Percentiles rank a stretch among this genome's conserved stretches.
These are phyloP conservation scores for Salminus brasiliensis DNA, from an alignment of 2,113 vertebrate genomes.

Conservation along the genomic window DNA sequence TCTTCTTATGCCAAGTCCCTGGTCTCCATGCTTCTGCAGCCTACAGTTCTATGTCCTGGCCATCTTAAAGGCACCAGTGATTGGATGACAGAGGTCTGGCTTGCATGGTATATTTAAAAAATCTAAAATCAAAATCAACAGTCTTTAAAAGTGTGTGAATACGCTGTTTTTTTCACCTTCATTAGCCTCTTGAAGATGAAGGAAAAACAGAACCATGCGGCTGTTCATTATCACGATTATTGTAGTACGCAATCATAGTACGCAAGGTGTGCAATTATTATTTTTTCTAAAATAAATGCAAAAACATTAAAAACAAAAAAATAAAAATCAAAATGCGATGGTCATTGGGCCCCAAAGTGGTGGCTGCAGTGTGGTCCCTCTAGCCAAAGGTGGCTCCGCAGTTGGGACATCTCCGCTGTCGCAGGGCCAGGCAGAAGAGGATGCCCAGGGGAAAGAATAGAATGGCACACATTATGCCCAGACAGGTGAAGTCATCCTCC, in stretches of 20 bases:
- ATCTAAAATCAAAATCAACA: background rate
- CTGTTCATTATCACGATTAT: constrained; percentile 22
- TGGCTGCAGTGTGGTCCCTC: constrained; percentile 73
- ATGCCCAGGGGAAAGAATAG: constrained; percentile 95
- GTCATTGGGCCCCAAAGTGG: background rate
- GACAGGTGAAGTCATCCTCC: constrained; percentile 97
- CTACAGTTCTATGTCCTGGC: constrained; percentile 26
- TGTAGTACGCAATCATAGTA: constrained; percentile 12
- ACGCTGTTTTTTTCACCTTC: constrained; percentile 18
- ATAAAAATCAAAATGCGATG: constrained; percentile 26
- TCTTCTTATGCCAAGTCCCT: background rate
- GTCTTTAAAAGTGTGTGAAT: background rate
- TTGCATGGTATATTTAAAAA: constrained; percentile 27
- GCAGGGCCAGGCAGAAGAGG: constrained; percentile 94
- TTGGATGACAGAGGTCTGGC: constrained; percentile 30
- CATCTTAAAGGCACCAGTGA: constrained; percentile 70
- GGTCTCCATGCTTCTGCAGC: constrained; percentile 15
- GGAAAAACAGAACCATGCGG: background rate
- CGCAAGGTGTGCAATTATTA: constrained; percentile 51
- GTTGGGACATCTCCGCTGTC: constrained; percentile 96
- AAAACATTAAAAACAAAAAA: constrained; percentile 53
- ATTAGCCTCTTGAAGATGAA: background rate
- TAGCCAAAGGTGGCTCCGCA: constrained; percentile 94
- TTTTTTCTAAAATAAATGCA: background rate
- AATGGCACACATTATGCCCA: constrained; percentile 95